phyloP scores from a whole-genome alignment of 2,888 invertebrate genomes.

The Lycophotia porphyrea region DNA sequence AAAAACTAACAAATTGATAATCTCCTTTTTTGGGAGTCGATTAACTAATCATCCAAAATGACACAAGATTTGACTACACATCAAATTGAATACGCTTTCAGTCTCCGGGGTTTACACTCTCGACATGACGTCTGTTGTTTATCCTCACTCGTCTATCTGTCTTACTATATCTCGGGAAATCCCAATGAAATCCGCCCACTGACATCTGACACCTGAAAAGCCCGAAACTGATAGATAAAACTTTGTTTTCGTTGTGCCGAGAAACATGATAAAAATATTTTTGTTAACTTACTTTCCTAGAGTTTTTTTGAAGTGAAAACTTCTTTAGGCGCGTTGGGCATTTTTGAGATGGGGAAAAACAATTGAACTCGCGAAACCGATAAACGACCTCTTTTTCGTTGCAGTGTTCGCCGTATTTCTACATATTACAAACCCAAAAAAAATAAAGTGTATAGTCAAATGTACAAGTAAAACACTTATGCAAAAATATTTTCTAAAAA shows the following conservation, averaged over 20 bases:
- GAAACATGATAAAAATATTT: constrained; percentile 1
- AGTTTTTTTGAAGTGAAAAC: no score
- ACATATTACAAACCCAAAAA: no score
- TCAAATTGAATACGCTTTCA: neutral
- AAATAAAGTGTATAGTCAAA: no score
- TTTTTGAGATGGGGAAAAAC: no score
- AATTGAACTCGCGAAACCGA: no score
- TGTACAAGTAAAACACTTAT: no score
- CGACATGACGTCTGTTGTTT: neutral
- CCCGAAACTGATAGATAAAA: constrained; percentile 17
- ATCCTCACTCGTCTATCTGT: constrained; percentile 10
- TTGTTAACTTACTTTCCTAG: neutral
- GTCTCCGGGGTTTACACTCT: neutral
- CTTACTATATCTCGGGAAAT: constrained; percentile 9
- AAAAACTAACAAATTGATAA: no score
- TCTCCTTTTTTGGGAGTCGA: no score
- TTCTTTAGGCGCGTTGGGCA: no score
- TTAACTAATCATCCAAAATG: neutral
- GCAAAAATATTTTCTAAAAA: no score
- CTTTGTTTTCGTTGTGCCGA: constrained; percentile 3
- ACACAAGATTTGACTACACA: neutral
- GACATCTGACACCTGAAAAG: constrained; percentile 19
- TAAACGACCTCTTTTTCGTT: no score
- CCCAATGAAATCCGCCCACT: constrained; percentile 18
- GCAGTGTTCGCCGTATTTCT: no score